These are phyloP conservation scores for Prunella fulvescens DNA, from an alignment of 2,113 vertebrate species.

Conservation along the genomic window DNA sequence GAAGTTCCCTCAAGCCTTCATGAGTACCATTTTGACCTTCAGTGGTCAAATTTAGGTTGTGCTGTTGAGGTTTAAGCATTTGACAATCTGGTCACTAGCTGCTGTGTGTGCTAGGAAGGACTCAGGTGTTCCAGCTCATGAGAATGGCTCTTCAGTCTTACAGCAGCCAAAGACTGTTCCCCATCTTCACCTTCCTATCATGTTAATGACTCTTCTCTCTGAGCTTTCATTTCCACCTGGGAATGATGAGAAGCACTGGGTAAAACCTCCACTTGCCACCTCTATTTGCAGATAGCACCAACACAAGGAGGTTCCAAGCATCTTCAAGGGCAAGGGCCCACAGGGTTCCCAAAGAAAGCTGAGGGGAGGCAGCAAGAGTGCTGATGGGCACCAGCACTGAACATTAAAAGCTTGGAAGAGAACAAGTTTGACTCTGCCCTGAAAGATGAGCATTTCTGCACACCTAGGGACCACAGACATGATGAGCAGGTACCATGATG, in stretches of 20 bases:
- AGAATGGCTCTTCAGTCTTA: background rate
- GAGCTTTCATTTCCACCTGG: background rate
- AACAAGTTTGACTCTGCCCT: background rate
- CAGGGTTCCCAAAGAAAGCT: accelerated
- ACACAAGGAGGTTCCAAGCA: background rate
- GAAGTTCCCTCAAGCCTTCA: background rate
- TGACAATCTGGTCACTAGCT: background rate
- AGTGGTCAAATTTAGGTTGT: background rate
- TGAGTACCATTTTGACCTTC: background rate
- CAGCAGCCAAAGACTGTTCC: background rate
- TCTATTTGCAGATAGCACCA: background rate
- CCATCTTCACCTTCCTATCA: background rate
- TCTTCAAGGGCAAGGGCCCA: background rate
- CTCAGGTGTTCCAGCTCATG: background rate
- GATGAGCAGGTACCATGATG: accelerated
- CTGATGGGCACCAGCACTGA: background rate
- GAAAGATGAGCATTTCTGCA: background rate
- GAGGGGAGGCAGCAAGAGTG: background rate
- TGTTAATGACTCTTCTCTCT: background rate
- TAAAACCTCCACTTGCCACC: background rate
- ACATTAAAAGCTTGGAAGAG: background rate
- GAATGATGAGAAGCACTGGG: background rate
- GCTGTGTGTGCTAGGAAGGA: background rate
- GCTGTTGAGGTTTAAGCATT: background rate
- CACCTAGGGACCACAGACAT: accelerated